Conservation (phyloP, 37 sponge, comb jelly and placozoan genomes). For the Corticium candelabrum region DNA sequence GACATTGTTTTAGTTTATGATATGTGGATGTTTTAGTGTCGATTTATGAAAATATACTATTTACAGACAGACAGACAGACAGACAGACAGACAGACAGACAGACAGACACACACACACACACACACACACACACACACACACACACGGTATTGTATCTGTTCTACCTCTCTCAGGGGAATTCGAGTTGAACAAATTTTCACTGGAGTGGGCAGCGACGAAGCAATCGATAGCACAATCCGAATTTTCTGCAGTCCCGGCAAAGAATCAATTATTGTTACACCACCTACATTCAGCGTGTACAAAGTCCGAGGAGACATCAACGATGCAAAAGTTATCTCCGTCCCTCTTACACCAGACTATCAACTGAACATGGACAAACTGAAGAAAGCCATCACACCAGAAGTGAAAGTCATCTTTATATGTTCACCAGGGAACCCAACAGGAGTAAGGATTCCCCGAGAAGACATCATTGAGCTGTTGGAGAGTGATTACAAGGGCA, state of each 20-base stretch:
- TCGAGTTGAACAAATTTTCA: conserved; percentile 1
- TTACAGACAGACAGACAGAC: no score
- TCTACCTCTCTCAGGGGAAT: neutral
- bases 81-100: neutral
- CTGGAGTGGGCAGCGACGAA: conserved; percentile 8
- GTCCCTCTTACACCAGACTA: neutral
- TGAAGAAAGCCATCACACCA: neutral
- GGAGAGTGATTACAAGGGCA: neutral
- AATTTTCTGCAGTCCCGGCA: neutral
- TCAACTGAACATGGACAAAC: neutral
- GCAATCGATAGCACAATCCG: neutral
- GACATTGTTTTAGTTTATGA: no score
- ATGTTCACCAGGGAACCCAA: conserved; percentile 3
- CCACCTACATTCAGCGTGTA: conserved; percentile 7
- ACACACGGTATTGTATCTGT: neutral
- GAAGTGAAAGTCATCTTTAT: neutral
- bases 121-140: conserved; percentile 5
- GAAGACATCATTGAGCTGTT: neutral
- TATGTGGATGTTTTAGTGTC: no score
- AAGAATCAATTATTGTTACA: neutral
- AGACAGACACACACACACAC: neutral
- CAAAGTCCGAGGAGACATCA: neutral
- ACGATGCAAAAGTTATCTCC: neutral
- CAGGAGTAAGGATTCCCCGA: neutral
- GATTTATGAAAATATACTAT: no score